These are phyloP conservation scores for Camponotus floridanus DNA, from an alignment of 1,140 invertebrate genomes.

Conservation along the genomic window DNA sequence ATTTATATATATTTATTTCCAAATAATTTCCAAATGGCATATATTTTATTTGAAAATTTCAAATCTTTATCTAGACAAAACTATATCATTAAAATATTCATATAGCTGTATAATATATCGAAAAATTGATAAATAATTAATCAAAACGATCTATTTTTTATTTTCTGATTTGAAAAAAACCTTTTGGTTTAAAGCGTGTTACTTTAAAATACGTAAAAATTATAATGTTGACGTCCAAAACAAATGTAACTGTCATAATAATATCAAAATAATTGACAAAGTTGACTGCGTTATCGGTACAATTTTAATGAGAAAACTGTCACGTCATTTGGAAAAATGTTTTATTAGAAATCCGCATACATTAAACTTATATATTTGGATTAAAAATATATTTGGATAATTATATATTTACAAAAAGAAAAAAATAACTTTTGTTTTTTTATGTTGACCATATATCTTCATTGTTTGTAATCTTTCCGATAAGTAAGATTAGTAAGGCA, in stretches of 20 bases:
- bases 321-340: background rate
- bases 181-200: background rate
- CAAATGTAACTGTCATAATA: constrained; percentile 58
- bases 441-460: background rate
- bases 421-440: background rate
- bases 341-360: constrained; percentile 80
- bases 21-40: constrained; percentile 5
- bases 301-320: constrained; percentile 75
- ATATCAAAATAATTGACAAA: constrained; percentile 66
- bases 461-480: constrained; percentile 48
- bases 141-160: constrained; percentile 31
- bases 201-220: constrained; percentile 38
- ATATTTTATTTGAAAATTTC: constrained; percentile 34
- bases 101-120: constrained; percentile 20
- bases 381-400: background rate
- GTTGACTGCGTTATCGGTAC: constrained; percentile 66
- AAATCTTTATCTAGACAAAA: background rate
- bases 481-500: constrained; percentile 58
- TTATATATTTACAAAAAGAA: background rate
- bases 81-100: constrained; percentile 27
- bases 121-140: constrained; percentile 45
- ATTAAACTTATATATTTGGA: constrained; percentile 22
- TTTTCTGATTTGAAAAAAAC: constrained; percentile 18
- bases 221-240: constrained; percentile 50
- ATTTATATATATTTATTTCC: constrained; percentile 2